A percentile compares a stretch with the other conserved stretches of the same genome.
These are phyloP conservation scores for Chaenodraco wilsoni DNA, from an alignment of 2,797 vertebrate species.

Conservation along the genomic window DNA sequence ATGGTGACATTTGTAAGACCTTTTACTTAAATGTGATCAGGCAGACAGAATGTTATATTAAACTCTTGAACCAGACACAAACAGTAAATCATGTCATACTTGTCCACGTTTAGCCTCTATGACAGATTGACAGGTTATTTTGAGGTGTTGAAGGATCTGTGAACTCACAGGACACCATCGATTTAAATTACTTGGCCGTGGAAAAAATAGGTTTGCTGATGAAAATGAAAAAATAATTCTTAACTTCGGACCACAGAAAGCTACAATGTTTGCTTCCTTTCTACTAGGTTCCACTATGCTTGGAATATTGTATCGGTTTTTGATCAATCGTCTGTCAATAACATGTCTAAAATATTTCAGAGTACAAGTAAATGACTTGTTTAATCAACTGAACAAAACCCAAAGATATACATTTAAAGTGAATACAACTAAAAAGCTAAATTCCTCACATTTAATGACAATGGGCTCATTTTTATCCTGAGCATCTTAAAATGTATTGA, in stretches of 20 bases:
- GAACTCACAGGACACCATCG: constrained; percentile 27
- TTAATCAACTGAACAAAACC: neutral
- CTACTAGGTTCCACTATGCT: neutral
- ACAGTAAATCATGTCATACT: neutral
- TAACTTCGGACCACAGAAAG: too few species aligned
- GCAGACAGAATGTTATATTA: neutral
- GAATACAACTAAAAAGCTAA: too few species aligned
- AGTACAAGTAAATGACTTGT: neutral
- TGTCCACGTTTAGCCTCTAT: neutral
- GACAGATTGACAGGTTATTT: neutral
- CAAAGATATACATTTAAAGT: neutral
- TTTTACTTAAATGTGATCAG: neutral
- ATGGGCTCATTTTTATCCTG: neutral
- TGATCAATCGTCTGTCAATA: neutral
- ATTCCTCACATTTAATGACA: too few species aligned
- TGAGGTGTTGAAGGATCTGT: neutral
- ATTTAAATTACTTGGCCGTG: neutral
- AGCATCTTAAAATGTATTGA: neutral
- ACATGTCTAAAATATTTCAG: neutral
- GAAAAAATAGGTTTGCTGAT: neutral
- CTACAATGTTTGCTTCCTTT: neutral
- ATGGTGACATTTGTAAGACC: neutral
- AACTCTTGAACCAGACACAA: neutral
- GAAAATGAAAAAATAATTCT: neutral
- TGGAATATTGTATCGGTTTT: neutral